These are phyloP conservation scores for Coregonus clupeaformis DNA, from an alignment of 2,113 vertebrate genomes.

Conservation along the genomic window DNA sequence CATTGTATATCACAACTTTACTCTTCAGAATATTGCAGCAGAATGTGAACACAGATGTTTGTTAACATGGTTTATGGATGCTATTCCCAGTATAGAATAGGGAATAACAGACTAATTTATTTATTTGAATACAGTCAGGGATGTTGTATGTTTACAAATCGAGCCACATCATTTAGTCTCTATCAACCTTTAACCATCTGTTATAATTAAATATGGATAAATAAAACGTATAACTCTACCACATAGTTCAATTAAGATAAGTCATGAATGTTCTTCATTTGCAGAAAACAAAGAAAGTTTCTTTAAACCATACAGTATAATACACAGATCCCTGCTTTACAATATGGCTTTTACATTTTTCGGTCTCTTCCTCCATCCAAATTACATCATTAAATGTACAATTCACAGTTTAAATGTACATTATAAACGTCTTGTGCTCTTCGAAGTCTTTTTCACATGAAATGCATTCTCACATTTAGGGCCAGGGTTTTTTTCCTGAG, in stretches of 20 bases:
- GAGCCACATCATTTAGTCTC: no score
- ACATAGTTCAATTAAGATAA: background rate
- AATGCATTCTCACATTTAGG: background rate
- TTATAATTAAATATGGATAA: background rate
- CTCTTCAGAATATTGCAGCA: no score
- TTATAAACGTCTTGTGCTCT: background rate
- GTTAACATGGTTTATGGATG: no score
- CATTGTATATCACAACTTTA: background rate
- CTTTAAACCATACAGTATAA: conserved; percentile 22
- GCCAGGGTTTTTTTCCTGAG: no score
- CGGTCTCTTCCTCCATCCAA: conserved; percentile 38
- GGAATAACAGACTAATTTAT: no score
- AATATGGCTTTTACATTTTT: conserved; percentile 50
- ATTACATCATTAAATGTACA: background rate
- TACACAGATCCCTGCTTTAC: background rate
- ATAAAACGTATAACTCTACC: background rate
- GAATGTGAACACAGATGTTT: no score
- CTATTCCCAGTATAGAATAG: no score
- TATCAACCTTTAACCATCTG: no score
- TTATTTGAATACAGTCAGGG: no score
- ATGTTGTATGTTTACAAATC: no score
- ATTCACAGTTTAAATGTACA: background rate
- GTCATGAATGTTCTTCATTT: conserved; percentile 18
- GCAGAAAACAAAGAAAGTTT: background rate
- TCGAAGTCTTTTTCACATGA: background rate